These are phyloP conservation scores for Machimus rusticus DNA, from an alignment of 2,888 invertebrate species.

Conservation along the genomic window DNA sequence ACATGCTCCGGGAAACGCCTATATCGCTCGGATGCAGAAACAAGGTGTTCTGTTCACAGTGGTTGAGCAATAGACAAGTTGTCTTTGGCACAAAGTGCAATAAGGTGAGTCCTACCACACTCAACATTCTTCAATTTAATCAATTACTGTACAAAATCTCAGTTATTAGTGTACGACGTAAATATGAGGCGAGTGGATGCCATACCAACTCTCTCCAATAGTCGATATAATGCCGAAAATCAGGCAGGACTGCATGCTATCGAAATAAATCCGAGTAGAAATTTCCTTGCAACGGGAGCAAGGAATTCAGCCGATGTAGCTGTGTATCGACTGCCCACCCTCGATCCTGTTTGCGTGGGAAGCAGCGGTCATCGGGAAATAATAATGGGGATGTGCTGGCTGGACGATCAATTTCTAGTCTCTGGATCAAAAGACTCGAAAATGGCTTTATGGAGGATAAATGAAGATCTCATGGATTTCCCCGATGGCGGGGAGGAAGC, in stretches of 20 bases:
- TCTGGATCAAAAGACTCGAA: conserved; percentile 92
- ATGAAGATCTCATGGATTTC: conserved; percentile 61
- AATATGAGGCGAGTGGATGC: conserved; percentile 84
- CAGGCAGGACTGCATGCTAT: conserved; percentile 94
- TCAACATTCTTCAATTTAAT: not conserved
- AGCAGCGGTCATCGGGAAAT: conserved; percentile 91
- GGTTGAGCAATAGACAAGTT: conserved; percentile 93
- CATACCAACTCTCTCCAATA: conserved; percentile 83
- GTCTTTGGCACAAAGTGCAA: conserved; percentile 98
- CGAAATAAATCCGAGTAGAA: conserved; percentile 91
- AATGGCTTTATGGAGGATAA: conserved; percentile 89
- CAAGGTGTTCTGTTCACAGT: conserved; percentile 94
- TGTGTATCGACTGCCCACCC: conserved; percentile 84
- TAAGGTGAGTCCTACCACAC: conserved; percentile 69
- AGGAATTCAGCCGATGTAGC: conserved; percentile 92
- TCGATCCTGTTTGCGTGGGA: conserved; percentile 93
- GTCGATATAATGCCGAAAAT: conserved; percentile 63
- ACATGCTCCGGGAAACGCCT: conserved; percentile 86
- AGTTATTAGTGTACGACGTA: conserved; percentile 92
- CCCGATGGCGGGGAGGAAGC: conserved; percentile 60
- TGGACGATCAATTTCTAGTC: conserved; percentile 94
- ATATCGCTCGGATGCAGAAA: conserved; percentile 86
- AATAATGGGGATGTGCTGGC: conserved; percentile 90
- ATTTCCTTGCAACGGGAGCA: conserved; percentile 90
- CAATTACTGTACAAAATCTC: conserved; percentile 50